Conservation (phyloP, 2,797 vertebrate genomes). For the Hippopotamyrus pictus region DNA sequence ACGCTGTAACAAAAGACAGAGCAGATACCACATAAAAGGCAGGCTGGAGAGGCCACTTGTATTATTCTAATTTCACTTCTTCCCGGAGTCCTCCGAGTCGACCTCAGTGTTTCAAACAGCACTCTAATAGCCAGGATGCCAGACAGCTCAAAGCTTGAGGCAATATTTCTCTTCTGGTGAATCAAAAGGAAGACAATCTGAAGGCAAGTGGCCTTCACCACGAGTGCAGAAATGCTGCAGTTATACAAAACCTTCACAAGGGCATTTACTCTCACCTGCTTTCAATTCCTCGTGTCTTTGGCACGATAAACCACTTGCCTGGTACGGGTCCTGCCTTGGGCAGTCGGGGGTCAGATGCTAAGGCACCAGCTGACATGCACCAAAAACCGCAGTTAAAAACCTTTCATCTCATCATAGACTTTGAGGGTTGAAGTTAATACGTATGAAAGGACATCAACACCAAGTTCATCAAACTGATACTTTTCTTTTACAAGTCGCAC, state of each 20-base stretch:
- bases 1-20: conserved; percentile 41
- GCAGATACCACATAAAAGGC: conserved; percentile 33
- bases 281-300: neutral
- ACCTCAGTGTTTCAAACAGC: neutral
- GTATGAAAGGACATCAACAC: neutral
- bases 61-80: neutral
- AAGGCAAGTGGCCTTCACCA: neutral
- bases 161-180: neutral
- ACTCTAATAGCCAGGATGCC: neutral
- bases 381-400: neutral
- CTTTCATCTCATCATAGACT: neutral
- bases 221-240: neutral
- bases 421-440: neutral
- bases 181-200: conserved; percentile 5
- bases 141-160: neutral
- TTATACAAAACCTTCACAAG: neutral
- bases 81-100: neutral
- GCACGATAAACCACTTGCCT: neutral
- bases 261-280: neutral
- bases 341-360: neutral
- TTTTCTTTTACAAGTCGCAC: neutral
- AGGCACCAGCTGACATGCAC: too few species aligned
- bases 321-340: neutral
- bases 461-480: neutral
- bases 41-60: conserved; percentile 19